phyloP scores from a whole-genome alignment of 2,797 vertebrate genomes.

The Neoniphon sammara region DNA sequence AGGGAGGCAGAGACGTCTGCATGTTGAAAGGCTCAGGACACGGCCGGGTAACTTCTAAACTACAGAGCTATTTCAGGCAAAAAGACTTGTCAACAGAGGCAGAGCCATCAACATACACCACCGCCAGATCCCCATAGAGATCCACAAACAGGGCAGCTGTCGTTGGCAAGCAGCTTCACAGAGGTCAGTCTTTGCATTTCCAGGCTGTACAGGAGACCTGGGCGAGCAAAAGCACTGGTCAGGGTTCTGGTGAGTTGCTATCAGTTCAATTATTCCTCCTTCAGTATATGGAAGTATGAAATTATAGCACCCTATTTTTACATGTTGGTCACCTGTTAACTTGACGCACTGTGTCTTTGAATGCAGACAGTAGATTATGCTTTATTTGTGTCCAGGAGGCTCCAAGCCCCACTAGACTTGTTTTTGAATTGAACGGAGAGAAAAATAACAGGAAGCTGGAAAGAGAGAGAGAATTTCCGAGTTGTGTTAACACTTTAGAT shows the following conservation, averaged over 20 bases:
- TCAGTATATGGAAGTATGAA: not conserved
- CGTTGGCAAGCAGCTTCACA: constrained; percentile 21
- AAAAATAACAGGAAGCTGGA: constrained; percentile 68
- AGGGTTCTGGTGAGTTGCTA: constrained; percentile 38
- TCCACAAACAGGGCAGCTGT: constrained; percentile 59
- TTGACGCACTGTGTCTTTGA: not conserved
- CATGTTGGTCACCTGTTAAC: constrained; percentile 1
- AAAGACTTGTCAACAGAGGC: constrained; percentile 56
- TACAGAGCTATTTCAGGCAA: constrained; percentile 70
- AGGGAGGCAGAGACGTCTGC: constrained; percentile 36
- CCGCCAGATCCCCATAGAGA: constrained; percentile 67
- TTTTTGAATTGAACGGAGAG: constrained; percentile 19
- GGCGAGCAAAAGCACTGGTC: constrained; percentile 4
- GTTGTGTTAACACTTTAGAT: constrained; percentile 36
- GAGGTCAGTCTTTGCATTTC: constrained; percentile 28
- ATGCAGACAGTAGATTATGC: not conserved
- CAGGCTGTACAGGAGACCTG: constrained; percentile 8
- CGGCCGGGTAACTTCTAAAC: constrained; percentile 52
- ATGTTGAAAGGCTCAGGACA: constrained; percentile 41
- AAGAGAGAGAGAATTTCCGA: constrained; percentile 46
- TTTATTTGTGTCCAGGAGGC: constrained; percentile 8
- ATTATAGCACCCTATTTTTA: not conserved
- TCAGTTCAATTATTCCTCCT: not conserved
- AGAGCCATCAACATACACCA: constrained; percentile 56
- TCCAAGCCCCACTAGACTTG: constrained; percentile 4